Conservation (phyloP, 1,140 invertebrate species). For the Trypoxylus dichotomus region DNA sequence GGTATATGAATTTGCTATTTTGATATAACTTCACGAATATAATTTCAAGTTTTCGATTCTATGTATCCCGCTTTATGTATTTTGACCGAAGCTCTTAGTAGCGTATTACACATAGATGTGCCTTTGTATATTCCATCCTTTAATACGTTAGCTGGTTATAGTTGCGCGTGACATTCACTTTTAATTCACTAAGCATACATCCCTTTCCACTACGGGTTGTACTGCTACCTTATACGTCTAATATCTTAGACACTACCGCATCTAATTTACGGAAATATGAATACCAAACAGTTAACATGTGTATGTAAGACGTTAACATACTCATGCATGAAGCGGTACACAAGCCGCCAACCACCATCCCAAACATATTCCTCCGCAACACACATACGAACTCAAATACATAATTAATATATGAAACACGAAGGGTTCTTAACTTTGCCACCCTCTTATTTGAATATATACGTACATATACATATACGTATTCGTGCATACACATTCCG, state of each 20-base stretch:
- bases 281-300: background rate
- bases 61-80: too few species aligned
- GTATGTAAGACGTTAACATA: background rate
- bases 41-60: too few species aligned
- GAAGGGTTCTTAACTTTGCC: background rate
- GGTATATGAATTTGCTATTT: too few species aligned
- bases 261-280: conserved; percentile 4
- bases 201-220: too few species aligned
- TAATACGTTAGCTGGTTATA: too few species aligned
- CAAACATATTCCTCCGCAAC: background rate
- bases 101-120: too few species aligned
- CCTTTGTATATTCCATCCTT: too few species aligned
- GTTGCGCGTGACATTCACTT: too few species aligned
- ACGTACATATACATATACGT: background rate
- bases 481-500: background rate
- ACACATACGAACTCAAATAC: background rate
- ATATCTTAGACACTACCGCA: background rate
- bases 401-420: conserved; percentile 8
- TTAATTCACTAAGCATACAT: too few species aligned
- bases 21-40: too few species aligned
- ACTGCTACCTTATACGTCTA: background rate
- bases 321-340: background rate
- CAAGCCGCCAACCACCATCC: background rate
- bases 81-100: too few species aligned
- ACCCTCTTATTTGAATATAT: background rate